phyloP scores from a whole-genome alignment of 2,113 vertebrate species.

The Podocnemis expansa region DNA sequence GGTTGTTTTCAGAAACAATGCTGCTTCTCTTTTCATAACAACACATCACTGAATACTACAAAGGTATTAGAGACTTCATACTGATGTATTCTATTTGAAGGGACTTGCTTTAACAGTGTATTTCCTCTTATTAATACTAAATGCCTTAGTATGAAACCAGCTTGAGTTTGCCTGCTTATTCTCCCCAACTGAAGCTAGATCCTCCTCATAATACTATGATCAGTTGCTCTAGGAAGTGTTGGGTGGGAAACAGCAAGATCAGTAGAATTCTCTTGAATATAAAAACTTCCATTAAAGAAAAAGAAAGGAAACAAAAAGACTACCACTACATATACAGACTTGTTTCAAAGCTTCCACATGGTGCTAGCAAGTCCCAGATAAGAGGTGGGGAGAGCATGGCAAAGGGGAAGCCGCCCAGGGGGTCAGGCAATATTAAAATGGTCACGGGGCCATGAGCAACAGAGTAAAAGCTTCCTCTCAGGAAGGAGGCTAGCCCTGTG shows the following conservation, averaged over 20 bases:
- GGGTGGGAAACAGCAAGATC: not conserved
- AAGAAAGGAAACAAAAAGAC: not conserved
- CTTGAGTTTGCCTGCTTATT: not conserved
- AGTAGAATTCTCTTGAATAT: not conserved
- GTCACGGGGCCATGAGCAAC: no score
- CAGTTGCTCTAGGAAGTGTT: not conserved
- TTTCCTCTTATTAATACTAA: not conserved
- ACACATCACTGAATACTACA: not conserved
- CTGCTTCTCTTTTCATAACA: not conserved
- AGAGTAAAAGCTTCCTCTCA: no score
- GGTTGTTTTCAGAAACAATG: not conserved
- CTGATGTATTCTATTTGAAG: not conserved
- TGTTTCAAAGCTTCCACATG: not conserved
- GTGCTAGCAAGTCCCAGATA: not conserved
- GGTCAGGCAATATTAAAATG: no score
- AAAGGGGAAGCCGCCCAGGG: no score
- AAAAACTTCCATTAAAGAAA: not conserved
- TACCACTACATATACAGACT: not conserved
- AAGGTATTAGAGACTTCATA: no score
- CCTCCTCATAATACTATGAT: not conserved
- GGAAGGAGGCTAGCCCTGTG: no score
- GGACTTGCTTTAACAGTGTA: not conserved
- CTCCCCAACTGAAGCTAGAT: not conserved
- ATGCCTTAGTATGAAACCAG: not conserved
- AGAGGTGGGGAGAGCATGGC: no score